Conservation (phyloP, 2,797 vertebrate genomes). For the Enteromius anoplus region DNA sequence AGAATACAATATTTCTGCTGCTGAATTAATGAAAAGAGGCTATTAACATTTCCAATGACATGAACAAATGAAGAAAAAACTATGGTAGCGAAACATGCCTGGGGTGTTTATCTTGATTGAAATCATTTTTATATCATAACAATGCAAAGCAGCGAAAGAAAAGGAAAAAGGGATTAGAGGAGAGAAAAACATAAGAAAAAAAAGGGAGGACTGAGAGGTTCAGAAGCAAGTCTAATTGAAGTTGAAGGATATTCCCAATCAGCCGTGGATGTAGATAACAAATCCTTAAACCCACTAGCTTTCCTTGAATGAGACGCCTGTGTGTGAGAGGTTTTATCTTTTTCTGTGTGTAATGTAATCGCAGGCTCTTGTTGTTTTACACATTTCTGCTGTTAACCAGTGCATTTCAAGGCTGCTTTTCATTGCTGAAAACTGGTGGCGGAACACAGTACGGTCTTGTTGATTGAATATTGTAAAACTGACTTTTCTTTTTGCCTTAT, state of each 20-base stretch:
- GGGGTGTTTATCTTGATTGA: conserved; percentile 38
- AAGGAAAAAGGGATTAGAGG: conserved; percentile 21
- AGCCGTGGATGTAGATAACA: conserved; percentile 58
- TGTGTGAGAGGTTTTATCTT: conserved; percentile 60
- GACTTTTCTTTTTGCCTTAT: conserved; percentile 58
- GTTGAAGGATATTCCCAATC: conserved; percentile 50
- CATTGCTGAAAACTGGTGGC: conserved; percentile 64
- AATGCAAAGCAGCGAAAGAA: not conserved
- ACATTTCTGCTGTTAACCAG: conserved; percentile 63
- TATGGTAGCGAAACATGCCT: conserved; percentile 42
- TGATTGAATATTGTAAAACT: conserved; percentile 66
- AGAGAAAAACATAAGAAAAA: not conserved
- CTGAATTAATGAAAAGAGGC: conserved; percentile 65
- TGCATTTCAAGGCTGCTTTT: conserved; percentile 72
- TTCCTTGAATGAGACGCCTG: conserved; percentile 66
- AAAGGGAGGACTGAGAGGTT: conserved; percentile 33
- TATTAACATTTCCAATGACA: conserved; percentile 56
- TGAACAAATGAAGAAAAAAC: conserved; percentile 36
- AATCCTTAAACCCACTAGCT: conserved; percentile 60
- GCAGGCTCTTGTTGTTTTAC: conserved; percentile 70
- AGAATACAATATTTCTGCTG: conserved; percentile 51
- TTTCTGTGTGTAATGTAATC: conserved; percentile 68
- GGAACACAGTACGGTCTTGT: conserved; percentile 73
- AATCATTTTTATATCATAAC: conserved; percentile 25
- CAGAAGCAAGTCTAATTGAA: conserved; percentile 54